Base-by-base conservation (phyloP, 2,888 invertebrate species). In the Saturnia japonica region DNA sequence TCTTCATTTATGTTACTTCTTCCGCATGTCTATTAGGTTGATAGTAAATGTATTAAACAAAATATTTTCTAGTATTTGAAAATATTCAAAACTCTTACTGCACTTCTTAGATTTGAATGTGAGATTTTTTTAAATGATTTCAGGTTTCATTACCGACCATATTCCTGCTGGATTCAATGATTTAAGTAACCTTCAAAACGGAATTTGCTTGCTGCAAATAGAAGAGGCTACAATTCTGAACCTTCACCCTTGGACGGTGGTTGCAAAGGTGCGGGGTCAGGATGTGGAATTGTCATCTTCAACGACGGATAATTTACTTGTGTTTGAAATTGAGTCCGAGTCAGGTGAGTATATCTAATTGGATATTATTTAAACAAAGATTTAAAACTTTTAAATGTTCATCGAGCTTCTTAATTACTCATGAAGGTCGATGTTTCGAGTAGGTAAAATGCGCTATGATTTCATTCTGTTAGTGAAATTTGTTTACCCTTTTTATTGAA, bases 201-300 rank as follows among this genome's bases (percentile, higher is more conserved):
- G 90, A 0, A 19, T 19, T 12, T 91, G 92, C 73, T 68, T 70
- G 40, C 75, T 92, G 6, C 11, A 45, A 0, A 80, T 89, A 2
- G 4, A n/a, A 0, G 25, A 72, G 11, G 85, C 89, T 0, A 75
- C 74, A 0, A 74, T 76, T 1, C 51, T 87, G 22, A 91, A 93
- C 68, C 64, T 76, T 16, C 84, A 83, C 9, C 88, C 91, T 0
- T 93, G 93, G 93, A 87, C 88, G 1, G 80, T 93, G 16, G 86
- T 80, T 1, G 86, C 85, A 43, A 88, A 79, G 75, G 70, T 88
- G 43, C 66, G 19, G 0, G 88, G 86, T 0, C 78, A 79, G 1
- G 78, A 81, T 11, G 74, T 72, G 0, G 91, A 92, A 77, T 69
- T 89, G 19, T 71, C 79, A 28, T 80, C 78, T 62, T 74, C 74